Evolutionary conservation across 2,888 invertebrate species (phyloP), one percentile per base, ranked within the genome.

Genomic region (Meganola albula): DNA sequence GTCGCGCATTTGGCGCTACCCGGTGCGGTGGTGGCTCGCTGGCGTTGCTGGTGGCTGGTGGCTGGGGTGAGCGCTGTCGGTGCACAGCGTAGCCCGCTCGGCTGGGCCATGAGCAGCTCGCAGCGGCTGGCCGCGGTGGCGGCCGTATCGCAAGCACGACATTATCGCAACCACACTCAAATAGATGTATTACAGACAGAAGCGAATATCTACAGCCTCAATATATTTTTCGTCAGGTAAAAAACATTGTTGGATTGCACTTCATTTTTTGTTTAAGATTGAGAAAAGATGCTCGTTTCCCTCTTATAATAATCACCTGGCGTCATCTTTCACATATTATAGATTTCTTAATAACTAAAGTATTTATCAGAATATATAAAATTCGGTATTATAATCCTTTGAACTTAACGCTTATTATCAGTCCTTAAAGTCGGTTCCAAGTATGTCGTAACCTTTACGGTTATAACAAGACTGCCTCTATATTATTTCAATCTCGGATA

Each of bases 141-240:
- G 57, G 85, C 88, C 24, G 74, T 82, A 36, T 75, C 86, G 10
- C 85, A 87, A 44, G 72, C 72, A 26, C 65, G 64, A 40, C 80
- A 84, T 53, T 72, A 71, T 53, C 74, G 77, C 66, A 85, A 88
- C 69, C 64, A 83, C 66, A 78, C 78, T 51, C 69, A 85, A 59
- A 71, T 80, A 53, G 58, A 85, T 57, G 63, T 75, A 48, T 41
- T 58, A 36, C 72, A 75, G 33, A 58, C 72, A 1, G 73, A 76
- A 25, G 52, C 76, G 21, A 67, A 85, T 27, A 64, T 74, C 35
- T 79, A 71, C 48, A 74, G 69, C 34, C 63, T 83, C 62, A 93
- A 93, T 76, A 87, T 93, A 50, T 88, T 93, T 55, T 89, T 94
- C 53, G 92, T 93, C 77, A 93, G 93, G 93, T 93, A 74, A n/a